Percentiles rank a stretch among this genome's conserved stretches.
These are phyloP conservation scores for Paramuricea clavata DNA, from an alignment of 92 coral and sea anemone genomes.

Conservation along the genomic window DNA sequence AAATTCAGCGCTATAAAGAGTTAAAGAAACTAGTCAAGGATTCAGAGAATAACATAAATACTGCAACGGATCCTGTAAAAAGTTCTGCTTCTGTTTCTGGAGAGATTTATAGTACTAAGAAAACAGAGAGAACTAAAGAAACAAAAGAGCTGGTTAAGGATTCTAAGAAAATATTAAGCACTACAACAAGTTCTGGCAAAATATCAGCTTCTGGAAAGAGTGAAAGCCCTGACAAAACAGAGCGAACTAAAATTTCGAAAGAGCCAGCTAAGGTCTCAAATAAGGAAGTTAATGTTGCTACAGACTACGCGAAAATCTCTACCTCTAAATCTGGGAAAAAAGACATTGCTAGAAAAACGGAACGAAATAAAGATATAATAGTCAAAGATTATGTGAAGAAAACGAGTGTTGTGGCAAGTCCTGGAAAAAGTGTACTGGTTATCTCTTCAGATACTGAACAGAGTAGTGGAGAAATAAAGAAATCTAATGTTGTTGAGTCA, in stretches of 20 bases:
- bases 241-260: neutral
- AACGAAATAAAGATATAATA: neutral
- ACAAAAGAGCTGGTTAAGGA: neutral
- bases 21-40: constrained; percentile 38
- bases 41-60: neutral
- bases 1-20: constrained; percentile 53
- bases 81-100: neutral
- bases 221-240: too few relatives aligned
- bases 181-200: neutral
- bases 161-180: neutral
- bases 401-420: neutral
- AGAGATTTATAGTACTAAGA: neutral
- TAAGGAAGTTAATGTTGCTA: neutral
- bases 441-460: neutral
- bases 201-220: neutral
- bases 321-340: neutral
- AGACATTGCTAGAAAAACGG: neutral
- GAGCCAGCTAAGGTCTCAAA: neutral
- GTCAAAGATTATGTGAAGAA: neutral
- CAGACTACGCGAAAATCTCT: neutral
- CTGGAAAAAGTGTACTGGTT: neutral
- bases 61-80: neutral
- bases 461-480: neutral
- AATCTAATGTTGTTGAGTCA: neutral
- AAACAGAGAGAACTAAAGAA: neutral